Base-by-base conservation (phyloP, 2,888 invertebrate genomes). In the Caenorhabditis angaria region DNA sequence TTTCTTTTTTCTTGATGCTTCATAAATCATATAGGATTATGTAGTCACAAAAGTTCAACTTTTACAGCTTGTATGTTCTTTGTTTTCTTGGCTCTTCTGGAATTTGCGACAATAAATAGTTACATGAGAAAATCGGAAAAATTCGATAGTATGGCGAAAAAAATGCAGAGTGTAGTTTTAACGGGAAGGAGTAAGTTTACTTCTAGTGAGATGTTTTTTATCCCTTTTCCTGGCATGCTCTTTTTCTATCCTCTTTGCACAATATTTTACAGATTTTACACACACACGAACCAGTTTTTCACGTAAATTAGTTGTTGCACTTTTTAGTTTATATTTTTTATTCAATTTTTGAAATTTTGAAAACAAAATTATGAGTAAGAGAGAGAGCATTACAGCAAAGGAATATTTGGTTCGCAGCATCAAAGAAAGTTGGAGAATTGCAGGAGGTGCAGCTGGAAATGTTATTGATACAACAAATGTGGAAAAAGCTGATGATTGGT, bases 1-100 rank as follows among this genome's bases (percentile, higher is more conserved):
- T 41, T 29, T 54, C 41, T 61, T 1, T 25, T 50, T 61, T 51
- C n/a, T 20, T 29, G 54, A 25, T 58, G 62, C 51, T 59, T 58
- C 41, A 61, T 48, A 63, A 55, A 32, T 25, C 35, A 10, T 35
- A 35, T 6, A 35, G 6, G 35, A 35, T 50, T 24, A 18, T 54
- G 18, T 22, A 59, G 18, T 35, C 12, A 8, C 8, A 25, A 24
- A 18, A 50, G 6, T 18, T 2, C 28, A 3, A 41, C 20, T 57
- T 50, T 81, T 81, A 61, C 74, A 85, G 85, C 82, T 48, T 86
- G 86, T 64, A 83, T 86, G 85, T 76, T 85, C 59, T 86, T 86
- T 72, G 85, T 86, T 29, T 86, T 86, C 70, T 77, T 82, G 59
- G 83, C 84, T 20, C 77, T 85, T 51, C 72, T 85, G 48, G 85